phyloP scores from a whole-genome alignment of 2,113 vertebrate genomes.

The Ctenodactylus gundi region DNA sequence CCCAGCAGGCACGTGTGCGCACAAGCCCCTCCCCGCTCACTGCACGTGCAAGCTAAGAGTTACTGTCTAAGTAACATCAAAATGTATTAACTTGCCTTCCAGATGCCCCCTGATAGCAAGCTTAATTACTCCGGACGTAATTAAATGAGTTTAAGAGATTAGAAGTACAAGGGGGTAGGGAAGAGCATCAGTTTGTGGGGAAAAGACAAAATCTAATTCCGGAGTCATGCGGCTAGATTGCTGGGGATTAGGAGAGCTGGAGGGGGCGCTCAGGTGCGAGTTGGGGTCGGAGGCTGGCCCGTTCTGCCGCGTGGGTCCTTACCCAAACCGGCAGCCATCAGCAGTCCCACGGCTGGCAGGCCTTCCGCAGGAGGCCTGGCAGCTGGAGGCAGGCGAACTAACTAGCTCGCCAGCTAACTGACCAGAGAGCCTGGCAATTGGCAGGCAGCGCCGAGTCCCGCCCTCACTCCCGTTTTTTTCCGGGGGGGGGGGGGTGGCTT shows the following conservation, averaged over 20 bases:
- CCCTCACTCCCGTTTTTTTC: background rate
- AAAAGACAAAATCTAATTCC: constrained; percentile 63
- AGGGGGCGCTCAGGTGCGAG: background rate
- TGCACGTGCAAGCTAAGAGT: constrained; percentile 49
- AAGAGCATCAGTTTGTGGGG: constrained; percentile 63
- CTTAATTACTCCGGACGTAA: constrained; percentile 81
- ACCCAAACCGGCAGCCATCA: background rate
- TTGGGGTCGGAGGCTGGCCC: no score
- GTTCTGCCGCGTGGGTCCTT: no score
- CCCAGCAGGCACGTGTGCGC: constrained; percentile 27
- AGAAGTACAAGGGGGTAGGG: constrained; percentile 65
- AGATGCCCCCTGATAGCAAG: constrained; percentile 78
- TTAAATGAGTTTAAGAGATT: constrained; percentile 79
- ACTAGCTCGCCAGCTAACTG: no score
- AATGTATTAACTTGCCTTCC: constrained; percentile 79
- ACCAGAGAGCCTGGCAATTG: background rate
- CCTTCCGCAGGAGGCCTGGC: background rate
- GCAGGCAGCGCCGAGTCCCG: background rate
- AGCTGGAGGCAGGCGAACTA: background rate
- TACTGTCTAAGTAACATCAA: constrained; percentile 76
- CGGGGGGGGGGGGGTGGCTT: background rate
- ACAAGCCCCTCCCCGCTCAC: background rate
- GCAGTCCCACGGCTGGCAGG: no score
- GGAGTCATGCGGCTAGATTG: constrained; percentile 23
- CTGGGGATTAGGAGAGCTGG: background rate